phyloP scores from a whole-genome alignment of 2,797 vertebrate species.

The Tamandua tetradactyla region DNA sequence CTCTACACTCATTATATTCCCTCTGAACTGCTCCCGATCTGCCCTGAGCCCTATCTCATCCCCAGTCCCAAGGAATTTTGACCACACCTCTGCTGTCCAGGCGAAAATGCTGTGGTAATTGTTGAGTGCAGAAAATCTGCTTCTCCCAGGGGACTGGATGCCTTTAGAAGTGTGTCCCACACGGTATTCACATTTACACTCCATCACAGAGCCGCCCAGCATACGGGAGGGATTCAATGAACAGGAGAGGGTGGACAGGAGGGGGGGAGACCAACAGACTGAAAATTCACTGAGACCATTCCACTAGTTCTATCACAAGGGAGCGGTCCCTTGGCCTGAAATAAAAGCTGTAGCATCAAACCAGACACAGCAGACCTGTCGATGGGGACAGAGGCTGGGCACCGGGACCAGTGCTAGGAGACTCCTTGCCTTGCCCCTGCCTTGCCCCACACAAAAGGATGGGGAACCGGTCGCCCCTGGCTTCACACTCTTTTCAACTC shows the following conservation, averaged over 20 bases:
- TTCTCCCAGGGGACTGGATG: background rate
- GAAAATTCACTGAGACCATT: background rate
- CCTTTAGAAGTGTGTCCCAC: background rate
- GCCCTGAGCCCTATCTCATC: background rate
- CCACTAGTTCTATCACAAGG: background rate
- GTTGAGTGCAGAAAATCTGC: background rate
- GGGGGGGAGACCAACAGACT: background rate
- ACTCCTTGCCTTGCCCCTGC: background rate
- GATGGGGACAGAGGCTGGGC: background rate
- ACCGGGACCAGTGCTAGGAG: background rate
- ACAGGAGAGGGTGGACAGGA: background rate
- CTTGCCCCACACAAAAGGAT: background rate
- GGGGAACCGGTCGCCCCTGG: no score
- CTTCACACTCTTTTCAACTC: background rate
- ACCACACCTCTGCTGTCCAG: background rate
- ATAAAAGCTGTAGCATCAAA: background rate
- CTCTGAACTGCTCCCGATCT: conserved; percentile 2
- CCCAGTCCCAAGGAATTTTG: background rate
- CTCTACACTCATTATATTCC: background rate
- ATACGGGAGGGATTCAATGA: background rate
- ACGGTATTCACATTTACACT: background rate
- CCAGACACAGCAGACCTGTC: background rate
- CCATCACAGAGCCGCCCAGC: background rate
- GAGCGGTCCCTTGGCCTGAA: background rate
- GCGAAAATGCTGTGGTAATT: background rate